Evolutionary conservation across 2,888 invertebrate species (phyloP).

Genomic region (Thymelicus acteon): DNA sequence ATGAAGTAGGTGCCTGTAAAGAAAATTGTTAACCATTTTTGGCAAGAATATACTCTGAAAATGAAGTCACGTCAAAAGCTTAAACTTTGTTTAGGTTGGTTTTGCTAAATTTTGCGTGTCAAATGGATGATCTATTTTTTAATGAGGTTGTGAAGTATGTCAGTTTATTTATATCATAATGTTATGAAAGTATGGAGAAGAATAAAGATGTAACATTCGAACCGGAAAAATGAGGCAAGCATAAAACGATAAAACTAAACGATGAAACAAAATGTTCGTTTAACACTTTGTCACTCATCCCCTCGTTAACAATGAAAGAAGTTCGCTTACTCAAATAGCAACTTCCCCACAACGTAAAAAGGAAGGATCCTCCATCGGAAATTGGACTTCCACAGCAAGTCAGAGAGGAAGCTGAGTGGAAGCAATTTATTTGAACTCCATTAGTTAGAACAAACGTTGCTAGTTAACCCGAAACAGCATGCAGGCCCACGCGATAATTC

Average conservation of each 20-base stretch:
- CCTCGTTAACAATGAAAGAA: slow-evolving; percentile 24
- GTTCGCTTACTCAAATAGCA: slow-evolving; percentile 22
- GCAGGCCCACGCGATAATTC: slow-evolving; percentile 64
- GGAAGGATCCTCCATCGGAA: slow-evolving; percentile 35
- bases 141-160: too few species aligned
- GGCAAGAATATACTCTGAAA: background rate
- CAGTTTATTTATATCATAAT: too few species aligned
- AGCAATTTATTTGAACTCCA: slow-evolving; percentile 53
- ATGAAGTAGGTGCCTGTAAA: slow-evolving; percentile 1
- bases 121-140: too few species aligned
- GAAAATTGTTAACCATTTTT: slow-evolving; percentile 6
- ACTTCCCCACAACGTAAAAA: slow-evolving; percentile 37
- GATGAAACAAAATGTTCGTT: slow-evolving; percentile 20
- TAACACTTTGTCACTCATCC: background rate
- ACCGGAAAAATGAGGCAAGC: background rate
- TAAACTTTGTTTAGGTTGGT: too few species aligned
- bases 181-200: background rate
- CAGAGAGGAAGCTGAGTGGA: slow-evolving; percentile 42
- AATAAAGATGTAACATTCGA: background rate
- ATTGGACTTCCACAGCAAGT: slow-evolving; percentile 38
- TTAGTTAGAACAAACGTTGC: slow-evolving; percentile 52
- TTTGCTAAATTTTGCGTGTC: too few species aligned
- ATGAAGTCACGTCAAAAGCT: background rate
- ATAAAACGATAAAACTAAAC: background rate
- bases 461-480: slow-evolving; percentile 51